Evolutionary conservation across 1,140 invertebrate species (phyloP), one percentile per base, ranked within the genome.

Genomic region (Meloidogyne hapla): DNA sequence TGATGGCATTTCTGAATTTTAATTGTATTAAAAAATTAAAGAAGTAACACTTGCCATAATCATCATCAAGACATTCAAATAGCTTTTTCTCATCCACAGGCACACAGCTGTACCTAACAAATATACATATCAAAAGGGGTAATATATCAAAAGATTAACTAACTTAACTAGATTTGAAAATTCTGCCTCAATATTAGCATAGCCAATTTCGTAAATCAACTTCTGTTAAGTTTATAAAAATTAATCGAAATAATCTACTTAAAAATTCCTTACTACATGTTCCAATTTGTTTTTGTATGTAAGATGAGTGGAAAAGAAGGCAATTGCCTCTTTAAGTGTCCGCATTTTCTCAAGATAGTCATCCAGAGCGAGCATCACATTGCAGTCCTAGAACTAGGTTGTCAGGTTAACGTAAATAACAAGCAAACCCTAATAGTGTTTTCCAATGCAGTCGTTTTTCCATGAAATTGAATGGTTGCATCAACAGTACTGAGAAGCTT

Each of bases 391-490:
- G 18, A 56, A 56, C 3, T n/a, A n/a, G 1, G 63, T n/a, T 26
- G 75, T 73, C 18, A 40, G 33, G 3, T 5, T 21, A 56, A 56
- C 18, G 5, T 0, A 21, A 56, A 56, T n/a, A 56, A 8, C 8
- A 21, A 56, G 5, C 10, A 80, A 45, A 75, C 78, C 15, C 83
- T 67, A 9, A 85, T 84, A 5, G 78, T 76, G 33, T 76, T 84
- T 68, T 85, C 83, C 4, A 85, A 76, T 38, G 81, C 85, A 61
- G 76, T 78, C 0, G 83, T 87, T 72, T 82, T 87, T 0, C 84
- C 84, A 40, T 87, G 87, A 25, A 86, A 87, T 75, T 86, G 84
- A 62, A 85, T 87, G 42, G 84, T 87, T 10, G 86, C 86, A 40
- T 86, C 85, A 8, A 87, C 84, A n/a, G 83, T 87, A 12, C 77